Conservation (phyloP, 2,113 vertebrate genomes). For the Hoplias malabaricus region DNA sequence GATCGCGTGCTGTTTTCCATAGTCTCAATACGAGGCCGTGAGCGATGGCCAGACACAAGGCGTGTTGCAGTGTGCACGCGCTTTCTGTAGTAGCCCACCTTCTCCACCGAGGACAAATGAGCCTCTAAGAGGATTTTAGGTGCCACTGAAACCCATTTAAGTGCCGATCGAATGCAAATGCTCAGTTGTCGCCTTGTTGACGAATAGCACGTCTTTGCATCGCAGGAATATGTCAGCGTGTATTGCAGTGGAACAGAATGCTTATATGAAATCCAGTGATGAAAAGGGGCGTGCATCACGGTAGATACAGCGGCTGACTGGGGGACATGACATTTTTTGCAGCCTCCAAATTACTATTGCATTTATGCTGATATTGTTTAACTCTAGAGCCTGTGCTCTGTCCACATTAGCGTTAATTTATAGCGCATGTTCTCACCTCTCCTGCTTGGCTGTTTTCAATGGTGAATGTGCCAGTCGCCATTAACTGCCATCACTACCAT, state of each 20-base stretch:
- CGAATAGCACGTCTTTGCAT: no score
- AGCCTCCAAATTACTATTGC: background rate
- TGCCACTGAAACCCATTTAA: background rate
- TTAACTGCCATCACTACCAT: background rate
- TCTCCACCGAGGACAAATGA: background rate
- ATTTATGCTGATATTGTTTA: background rate
- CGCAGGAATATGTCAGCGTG: background rate
- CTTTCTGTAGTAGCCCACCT: background rate
- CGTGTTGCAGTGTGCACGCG: slow-evolving; percentile 12
- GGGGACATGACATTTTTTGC: background rate
- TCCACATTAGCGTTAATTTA: background rate
- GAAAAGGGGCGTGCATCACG: slow-evolving; percentile 37
- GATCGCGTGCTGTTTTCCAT: slow-evolving; percentile 34
- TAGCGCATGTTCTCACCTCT: background rate
- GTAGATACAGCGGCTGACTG: slow-evolving; percentile 23
- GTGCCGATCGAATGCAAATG: background rate
- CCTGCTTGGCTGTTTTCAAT: background rate
- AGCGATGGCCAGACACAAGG: slow-evolving; percentile 39
- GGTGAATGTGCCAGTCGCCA: background rate
- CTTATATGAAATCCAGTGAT: slow-evolving; percentile 21
- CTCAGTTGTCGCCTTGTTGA: background rate
- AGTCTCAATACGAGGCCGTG: slow-evolving; percentile 3
- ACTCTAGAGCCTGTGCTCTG: background rate
- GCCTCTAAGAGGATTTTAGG: background rate
- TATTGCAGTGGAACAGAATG: background rate